These are phyloP conservation scores for Microdon myrmicae DNA, from an alignment of 2,888 invertebrate genomes.

Conservation along the genomic window DNA sequence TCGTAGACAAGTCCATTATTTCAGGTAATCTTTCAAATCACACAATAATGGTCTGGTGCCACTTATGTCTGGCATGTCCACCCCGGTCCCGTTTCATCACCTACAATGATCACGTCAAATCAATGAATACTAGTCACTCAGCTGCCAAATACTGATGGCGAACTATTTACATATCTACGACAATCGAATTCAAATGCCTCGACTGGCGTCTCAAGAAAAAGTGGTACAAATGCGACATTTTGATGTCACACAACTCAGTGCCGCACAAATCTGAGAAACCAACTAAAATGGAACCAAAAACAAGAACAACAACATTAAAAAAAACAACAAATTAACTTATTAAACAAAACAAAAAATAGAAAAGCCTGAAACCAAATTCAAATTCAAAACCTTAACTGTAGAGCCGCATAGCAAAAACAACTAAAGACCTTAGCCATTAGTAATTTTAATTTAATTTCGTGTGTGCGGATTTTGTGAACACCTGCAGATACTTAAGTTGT, in stretches of 20 bases:
- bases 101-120: slow-evolving; percentile 25
- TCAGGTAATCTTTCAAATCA: too few species aligned
- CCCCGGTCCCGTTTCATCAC: too few species aligned
- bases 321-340: slow-evolving; percentile 17
- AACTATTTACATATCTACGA: too few species aligned
- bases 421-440: slow-evolving; percentile 38
- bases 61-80: too few species aligned
- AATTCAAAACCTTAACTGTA: too few species aligned
- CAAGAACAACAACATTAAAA: slow-evolving; percentile 1
- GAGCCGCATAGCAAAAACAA: too few species aligned
- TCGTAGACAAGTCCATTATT: too few species aligned
- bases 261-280: slow-evolving; percentile 23
- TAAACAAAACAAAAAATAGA: too few species aligned
- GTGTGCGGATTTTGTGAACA: slow-evolving; percentile 61
- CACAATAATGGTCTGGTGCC: too few species aligned
- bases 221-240: slow-evolving; percentile 38
- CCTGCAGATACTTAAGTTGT: slow-evolving; percentile 67
- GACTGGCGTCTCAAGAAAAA: too few species aligned
- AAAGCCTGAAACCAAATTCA: too few species aligned
- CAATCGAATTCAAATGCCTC: too few species aligned
- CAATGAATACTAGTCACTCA: slow-evolving; percentile 19
- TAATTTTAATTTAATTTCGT: slow-evolving; percentile 52
- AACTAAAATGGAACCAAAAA: slow-evolving; percentile 27
- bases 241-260: slow-evolving; percentile 40
- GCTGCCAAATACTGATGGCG: slow-evolving; percentile 18